A percentile compares a stretch with the other conserved stretches of the same genome.
Evolutionary conservation across 1,140 invertebrate species (phyloP).

Genomic region (Temnothorax nylanderi): DNA sequence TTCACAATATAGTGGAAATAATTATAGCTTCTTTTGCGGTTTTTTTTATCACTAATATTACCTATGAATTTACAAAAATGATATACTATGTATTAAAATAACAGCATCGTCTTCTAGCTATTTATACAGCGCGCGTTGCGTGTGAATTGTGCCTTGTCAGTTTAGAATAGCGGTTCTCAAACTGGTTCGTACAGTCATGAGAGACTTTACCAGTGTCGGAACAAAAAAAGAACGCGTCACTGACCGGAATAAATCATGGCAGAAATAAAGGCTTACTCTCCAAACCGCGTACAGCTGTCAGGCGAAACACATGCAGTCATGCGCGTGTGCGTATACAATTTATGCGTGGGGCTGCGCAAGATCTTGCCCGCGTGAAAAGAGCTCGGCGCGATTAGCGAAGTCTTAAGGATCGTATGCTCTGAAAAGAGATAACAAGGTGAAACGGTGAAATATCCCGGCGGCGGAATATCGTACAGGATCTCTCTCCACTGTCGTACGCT

Average conservation of each 20-base stretch:
- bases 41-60: slow-evolving; percentile 7
- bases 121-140: slow-evolving; percentile 2
- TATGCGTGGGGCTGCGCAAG: slow-evolving; percentile 1
- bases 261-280: slow-evolving; percentile 24
- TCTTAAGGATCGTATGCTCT: not conserved
- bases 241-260: slow-evolving; percentile 26
- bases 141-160: slow-evolving; percentile 10
- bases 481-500: not conserved
- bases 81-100: not conserved
- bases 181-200: slow-evolving; percentile 13
- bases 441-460: not conserved
- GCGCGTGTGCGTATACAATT: not conserved
- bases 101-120: slow-evolving; percentile 18
- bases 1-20: not conserved
- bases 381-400: slow-evolving; percentile 6
- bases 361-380: not conserved
- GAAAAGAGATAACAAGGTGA: not conserved
- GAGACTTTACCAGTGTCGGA: slow-evolving; percentile 11
- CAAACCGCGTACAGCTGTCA: not conserved
- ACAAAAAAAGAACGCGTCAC: not conserved
- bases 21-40: not conserved
- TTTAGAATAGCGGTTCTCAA: slow-evolving; percentile 46
- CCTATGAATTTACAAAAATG: not conserved
- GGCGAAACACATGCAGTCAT: not conserved
- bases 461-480: not conserved